A percentile compares a stretch with the other conserved stretches of the same genome.
Evolutionary conservation across 2,113 vertebrate species (phyloP).

Genomic region (Ahaetulla prasina): DNA sequence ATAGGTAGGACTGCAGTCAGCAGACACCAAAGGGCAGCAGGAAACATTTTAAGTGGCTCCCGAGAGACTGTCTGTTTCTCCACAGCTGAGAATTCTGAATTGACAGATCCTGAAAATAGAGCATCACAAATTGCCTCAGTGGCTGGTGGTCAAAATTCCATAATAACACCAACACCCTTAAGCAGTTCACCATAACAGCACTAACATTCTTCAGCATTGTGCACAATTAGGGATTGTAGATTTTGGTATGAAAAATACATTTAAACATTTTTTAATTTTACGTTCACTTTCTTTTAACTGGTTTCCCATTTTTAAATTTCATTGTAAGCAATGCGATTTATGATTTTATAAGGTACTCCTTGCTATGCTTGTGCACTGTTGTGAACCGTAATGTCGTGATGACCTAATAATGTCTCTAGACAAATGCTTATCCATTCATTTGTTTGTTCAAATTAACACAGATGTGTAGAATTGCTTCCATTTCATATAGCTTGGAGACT

Average conservation of each 20-base stretch:
- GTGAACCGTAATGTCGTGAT: not conserved
- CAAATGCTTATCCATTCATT: not conserved
- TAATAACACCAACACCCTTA: not conserved
- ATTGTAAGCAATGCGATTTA: not conserved
- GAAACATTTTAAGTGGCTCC: not conserved
- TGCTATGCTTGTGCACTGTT: not conserved
- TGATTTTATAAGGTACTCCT: not conserved
- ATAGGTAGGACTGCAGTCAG: constrained; percentile 65
- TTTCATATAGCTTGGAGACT: not conserved
- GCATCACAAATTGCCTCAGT: not conserved
- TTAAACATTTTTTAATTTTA: not conserved
- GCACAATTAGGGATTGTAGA: not conserved
- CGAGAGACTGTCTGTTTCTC: no score
- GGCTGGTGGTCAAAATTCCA: not conserved
- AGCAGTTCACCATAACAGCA: not conserved
- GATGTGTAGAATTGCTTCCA: not conserved
- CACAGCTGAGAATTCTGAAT: not conserved
- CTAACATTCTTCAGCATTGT: no score
- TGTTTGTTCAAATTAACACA: not conserved
- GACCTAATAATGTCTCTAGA: not conserved
- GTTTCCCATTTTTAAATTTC: not conserved
- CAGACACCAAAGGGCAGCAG: not conserved
- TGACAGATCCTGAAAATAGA: not conserved
- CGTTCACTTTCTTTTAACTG: no score
- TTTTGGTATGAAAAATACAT: not conserved